These are phyloP conservation scores for Syngnathus scovelli DNA, from an alignment of 2,113 vertebrate species.

Conservation along the genomic window DNA sequence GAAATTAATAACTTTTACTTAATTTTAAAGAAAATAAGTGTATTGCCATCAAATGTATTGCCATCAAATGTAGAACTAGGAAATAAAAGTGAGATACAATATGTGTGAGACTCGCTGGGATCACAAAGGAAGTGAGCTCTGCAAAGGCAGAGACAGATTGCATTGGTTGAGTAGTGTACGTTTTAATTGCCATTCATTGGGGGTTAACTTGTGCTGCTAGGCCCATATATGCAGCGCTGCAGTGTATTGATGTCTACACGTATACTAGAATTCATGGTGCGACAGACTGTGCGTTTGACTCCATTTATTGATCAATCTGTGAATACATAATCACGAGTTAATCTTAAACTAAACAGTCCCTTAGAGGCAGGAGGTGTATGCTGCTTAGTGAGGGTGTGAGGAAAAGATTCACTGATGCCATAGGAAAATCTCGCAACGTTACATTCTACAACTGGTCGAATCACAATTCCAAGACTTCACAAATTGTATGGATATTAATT, in stretches of 20 bases:
- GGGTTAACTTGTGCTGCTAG: conserved; percentile 61
- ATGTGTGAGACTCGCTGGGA: conserved; percentile 3
- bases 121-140: conserved; percentile 15
- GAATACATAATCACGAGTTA: conserved; percentile 68
- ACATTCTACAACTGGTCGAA: conserved; percentile 1
- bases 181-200: conserved; percentile 66
- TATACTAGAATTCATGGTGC: conserved; percentile 47
- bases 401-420: not conserved
- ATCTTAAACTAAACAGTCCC: conserved; percentile 47
- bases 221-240: conserved; percentile 66
- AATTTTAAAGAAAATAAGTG: conserved; percentile 16
- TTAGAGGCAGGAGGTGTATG: conserved; percentile 17
- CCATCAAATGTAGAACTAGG: conserved; percentile 16
- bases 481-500: not conserved
- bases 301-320: conserved; percentile 66
- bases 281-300: conserved; percentile 22
- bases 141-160: conserved; percentile 17
- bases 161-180: conserved; percentile 37
- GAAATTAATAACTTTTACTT: conserved; percentile 18
- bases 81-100: conserved; percentile 23
- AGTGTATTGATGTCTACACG: conserved; percentile 47
- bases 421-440: conserved; percentile 7
- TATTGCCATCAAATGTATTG: conserved; percentile 17
- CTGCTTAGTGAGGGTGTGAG: conserved; percentile 12
- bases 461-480: not conserved